Evolutionary conservation across 2,888 invertebrate species (phyloP), one percentile per base, ranked within the genome.

Genomic region (Ashinkailepas kermadecensis): DNA sequence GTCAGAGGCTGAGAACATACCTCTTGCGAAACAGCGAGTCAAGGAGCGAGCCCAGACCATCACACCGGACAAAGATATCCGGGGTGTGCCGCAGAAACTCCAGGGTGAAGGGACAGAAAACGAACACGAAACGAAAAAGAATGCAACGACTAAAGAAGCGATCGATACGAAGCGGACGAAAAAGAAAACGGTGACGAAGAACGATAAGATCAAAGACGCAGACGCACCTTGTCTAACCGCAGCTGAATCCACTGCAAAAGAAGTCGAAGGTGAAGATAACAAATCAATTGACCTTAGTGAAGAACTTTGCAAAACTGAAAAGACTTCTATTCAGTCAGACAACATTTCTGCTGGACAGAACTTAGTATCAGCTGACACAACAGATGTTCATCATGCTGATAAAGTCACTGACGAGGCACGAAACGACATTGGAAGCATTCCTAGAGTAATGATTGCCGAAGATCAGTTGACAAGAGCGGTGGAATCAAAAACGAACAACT

Each of bases 341-440:
- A 23, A 67, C 54, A 39, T 4, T 3, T 4, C 39, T 39, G 39
- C 39, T 39, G 39, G 39, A 39, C 39, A 39, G 39, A 39, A 39
- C 39, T 39, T 39, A 39, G 39, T 4, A 39, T 39, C 39, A 39
- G 39, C 39, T 39, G 39, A 39, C 1, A 39, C 39, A 39, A 39
- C 39, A 39, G 39, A 39, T 39, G 39, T 39, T 39, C 39, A 39
- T 39, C 39, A 39, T 39, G 39, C 4, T 39, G 39, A 39, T 39
- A 4, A 39, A 39, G 39, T 39, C 39, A 39, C 39, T 4, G 4
- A 39, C 39, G 4, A 39, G 39, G 39, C 39, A 39, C 39, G 39
- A 39, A 39, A 39, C 39, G 83, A 82, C 54, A 82, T 81, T 62
- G 83, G 79, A 23, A 74, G 56, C 25, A 80, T 79, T n/a, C 80